Base-by-base conservation (phyloP, 1,140 invertebrate genomes). In the Pygmarrhopalites habei region DNA sequence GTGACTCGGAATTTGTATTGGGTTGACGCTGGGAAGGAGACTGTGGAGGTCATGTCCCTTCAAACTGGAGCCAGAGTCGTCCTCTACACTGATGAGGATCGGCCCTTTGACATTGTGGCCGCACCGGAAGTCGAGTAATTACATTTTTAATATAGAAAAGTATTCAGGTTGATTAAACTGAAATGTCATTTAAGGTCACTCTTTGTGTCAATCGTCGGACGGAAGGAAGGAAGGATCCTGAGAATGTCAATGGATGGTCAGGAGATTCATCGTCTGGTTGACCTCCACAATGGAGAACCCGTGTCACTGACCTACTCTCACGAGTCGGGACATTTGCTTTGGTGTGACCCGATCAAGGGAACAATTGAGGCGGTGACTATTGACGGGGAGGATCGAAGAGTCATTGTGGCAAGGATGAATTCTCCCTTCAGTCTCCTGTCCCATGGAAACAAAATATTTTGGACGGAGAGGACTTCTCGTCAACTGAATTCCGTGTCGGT, bases 391-490 rank as follows among this genome's bases (percentile, higher is more conserved):
- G 15, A 17, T 14, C 32, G 59, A 15, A 62, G 19, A n/a, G 26
- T 35, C 26, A 21, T 52, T 0, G 21, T 44, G 19, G 1, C 15
- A 19, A 41, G 25, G 15, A 17, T 32, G 15, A 65, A 64, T n/a
- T 2, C 49, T 7, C 65, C 69, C 7, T 67, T 28, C 46, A 55
- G 63, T 12, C n/a, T 71, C 1, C 35, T 53, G 2, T 57, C 56
- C 26, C 85, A 81, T 70, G 82, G 83, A 17, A 83, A 85, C 62
- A 82, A 84, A 72, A 86, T 95, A 35, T 95, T 87, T 72, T 95
- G 91, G 91, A 90, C 89, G 0, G 90, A 94, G 72, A 93, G 89
- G 86, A 84, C 83, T 67, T 86, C 60, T 28, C 56, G 64, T 61
- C 10, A 26, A 12, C 44, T 69, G 1, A 26, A 52, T 15, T 49